Percentiles rank a stretch among this genome's conserved stretches.
Evolutionary conservation across 2,113 vertebrate species (phyloP).

Genomic region (Crotalus horridus): DNA sequence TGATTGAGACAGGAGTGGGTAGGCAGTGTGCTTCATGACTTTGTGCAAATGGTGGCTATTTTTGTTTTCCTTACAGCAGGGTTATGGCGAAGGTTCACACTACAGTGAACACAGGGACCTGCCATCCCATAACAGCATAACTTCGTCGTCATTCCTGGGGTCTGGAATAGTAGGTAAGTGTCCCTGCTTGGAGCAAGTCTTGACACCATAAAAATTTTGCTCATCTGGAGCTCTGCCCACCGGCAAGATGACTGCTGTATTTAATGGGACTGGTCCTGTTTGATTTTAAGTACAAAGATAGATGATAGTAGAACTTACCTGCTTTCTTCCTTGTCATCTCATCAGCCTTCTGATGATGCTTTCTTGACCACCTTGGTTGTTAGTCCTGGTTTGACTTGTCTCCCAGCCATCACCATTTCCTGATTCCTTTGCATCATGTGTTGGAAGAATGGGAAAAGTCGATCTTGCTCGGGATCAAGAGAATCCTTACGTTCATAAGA

Average conservation of each 20-base stretch:
- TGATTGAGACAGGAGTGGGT: neutral
- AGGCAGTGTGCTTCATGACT: neutral
- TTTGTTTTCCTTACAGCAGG: slow-evolving; percentile 61
- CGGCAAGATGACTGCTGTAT: neutral
- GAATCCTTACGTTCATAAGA: neutral
- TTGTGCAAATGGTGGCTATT: fast-evolving
- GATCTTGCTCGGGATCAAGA: neutral
- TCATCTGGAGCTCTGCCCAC: too few relatives aligned
- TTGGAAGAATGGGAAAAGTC: neutral
- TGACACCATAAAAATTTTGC: too few relatives aligned
- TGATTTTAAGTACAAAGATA: neutral
- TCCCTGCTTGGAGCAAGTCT: neutral
- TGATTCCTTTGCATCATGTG: neutral
- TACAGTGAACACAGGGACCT: slow-evolving; percentile 85
- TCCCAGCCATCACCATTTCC: neutral
- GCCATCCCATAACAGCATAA: slow-evolving; percentile 69
- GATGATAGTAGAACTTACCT: neutral
- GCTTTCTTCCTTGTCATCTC: neutral
- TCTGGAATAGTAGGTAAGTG: slow-evolving; percentile 86
- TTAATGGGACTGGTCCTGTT: neutral
- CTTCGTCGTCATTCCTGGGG: slow-evolving; percentile 86
- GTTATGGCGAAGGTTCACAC: slow-evolving; percentile 84
- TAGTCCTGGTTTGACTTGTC: neutral
- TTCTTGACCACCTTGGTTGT: neutral
- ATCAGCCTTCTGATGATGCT: neutral